Evolutionary conservation across 2,888 invertebrate genomes (phyloP).

Genomic region (Hofmannophila pseudospretella): DNA sequence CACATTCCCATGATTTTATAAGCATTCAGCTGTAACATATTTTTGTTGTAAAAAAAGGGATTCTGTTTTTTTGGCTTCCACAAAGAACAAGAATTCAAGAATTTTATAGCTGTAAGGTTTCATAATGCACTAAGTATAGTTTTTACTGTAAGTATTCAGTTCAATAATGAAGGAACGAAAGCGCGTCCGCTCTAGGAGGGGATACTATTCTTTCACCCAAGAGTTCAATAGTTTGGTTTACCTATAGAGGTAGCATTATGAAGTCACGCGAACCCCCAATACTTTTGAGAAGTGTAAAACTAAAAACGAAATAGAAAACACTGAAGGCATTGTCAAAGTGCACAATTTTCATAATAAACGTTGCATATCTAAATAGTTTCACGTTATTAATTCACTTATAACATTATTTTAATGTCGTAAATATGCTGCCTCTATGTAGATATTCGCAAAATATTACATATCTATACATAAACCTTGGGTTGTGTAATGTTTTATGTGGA

Average conservation of each 20-base stretch:
- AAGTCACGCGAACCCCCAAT: constrained; percentile 5
- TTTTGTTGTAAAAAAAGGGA: no score
- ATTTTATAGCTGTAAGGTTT: no score
- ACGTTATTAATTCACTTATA: constrained; percentile 23
- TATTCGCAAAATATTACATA: constrained; percentile 67
- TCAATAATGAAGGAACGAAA: no score
- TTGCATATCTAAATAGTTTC: constrained; percentile 45
- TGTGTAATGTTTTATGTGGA: constrained; percentile 49
- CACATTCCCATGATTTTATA: no score
- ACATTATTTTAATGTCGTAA: constrained; percentile 46
- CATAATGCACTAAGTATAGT: no score
- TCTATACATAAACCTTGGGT: constrained; percentile 48
- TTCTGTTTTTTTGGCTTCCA: no score
- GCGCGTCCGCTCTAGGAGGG: no score
- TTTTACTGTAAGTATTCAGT: no score
- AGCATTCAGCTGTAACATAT: no score
- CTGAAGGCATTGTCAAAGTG: constrained; percentile 53
- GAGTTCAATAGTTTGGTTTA: no score
- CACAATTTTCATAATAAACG: constrained; percentile 40
- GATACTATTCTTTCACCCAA: no score
- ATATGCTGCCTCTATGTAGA: constrained; percentile 73
- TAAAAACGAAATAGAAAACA: constrained; percentile 27
- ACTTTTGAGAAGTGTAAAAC: constrained; percentile 30
- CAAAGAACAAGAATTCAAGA: no score
- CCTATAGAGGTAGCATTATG: neutral